Evolutionary conservation across 2,113 vertebrate genomes (phyloP).

Genomic region (Ceyx melanurus): DNA sequence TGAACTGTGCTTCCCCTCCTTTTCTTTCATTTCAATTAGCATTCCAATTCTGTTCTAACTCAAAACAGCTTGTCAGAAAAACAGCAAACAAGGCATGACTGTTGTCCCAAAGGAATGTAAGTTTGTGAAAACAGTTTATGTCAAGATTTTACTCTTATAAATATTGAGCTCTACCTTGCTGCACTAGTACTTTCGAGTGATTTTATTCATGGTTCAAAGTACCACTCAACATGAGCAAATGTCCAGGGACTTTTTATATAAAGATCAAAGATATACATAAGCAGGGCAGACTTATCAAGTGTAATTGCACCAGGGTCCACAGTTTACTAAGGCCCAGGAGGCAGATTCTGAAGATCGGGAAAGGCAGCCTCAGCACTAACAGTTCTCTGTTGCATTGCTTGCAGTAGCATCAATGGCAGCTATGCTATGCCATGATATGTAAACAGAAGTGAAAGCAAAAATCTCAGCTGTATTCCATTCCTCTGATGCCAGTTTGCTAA

Average conservation of each 20-base stretch:
- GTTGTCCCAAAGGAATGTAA: background rate
- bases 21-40: background rate
- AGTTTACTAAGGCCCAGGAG: background rate
- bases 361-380: background rate
- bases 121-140: constrained; percentile 17
- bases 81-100: background rate
- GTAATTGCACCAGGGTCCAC: background rate
- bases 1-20: background rate
- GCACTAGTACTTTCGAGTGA: background rate
- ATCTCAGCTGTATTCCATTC: background rate
- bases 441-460: background rate
- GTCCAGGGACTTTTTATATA: constrained; percentile 35
- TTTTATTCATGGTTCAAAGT: constrained; percentile 43
- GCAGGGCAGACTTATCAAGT: background rate
- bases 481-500: background rate
- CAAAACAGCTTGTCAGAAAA: background rate
- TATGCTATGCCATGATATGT: background rate
- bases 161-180: constrained; percentile 13
- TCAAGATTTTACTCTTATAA: constrained; percentile 25
- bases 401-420: background rate
- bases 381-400: background rate
- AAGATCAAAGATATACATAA: constrained; percentile 43
- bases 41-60: background rate
- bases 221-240: constrained; percentile 19
- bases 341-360: background rate